These are phyloP conservation scores for Lanistes nyassanus DNA, from an alignment of 1,140 invertebrate species.

Conservation along the genomic window DNA sequence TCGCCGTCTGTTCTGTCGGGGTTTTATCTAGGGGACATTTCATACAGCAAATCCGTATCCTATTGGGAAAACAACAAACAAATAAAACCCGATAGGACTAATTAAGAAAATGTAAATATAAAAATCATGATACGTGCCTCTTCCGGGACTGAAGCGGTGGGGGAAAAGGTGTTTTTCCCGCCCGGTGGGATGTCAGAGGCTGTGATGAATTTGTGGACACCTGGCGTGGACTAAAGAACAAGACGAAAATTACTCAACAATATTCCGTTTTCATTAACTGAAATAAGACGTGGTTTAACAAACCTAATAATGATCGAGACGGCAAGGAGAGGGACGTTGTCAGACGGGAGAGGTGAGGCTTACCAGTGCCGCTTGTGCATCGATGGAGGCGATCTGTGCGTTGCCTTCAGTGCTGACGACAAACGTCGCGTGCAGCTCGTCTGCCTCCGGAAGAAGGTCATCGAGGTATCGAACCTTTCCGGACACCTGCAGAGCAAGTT, in stretches of 20 bases:
- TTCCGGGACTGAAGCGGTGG: constrained; percentile 17
- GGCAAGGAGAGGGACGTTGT: background rate
- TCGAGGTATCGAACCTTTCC: constrained; percentile 67
- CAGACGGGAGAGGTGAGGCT: background rate
- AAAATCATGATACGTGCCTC: constrained; percentile 42
- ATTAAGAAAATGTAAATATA: too few species aligned
- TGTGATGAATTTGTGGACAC: constrained; percentile 64
- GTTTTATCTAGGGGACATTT: too few species aligned
- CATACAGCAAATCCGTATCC: background rate
- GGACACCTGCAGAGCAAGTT: constrained; percentile 27
- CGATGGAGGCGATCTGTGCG: constrained; percentile 41
- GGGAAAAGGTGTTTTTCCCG: constrained; percentile 51
- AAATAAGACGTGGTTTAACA: background rate
- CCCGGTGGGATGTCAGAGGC: constrained; percentile 65
- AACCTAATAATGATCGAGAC: background rate
- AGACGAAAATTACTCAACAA: background rate
- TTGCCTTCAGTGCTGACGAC: constrained; percentile 61
- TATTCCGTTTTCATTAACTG: background rate
- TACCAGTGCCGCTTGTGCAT: constrained; percentile 38
- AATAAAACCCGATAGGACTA: background rate
- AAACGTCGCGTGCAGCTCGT: constrained; percentile 65
- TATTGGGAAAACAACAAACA: background rate
- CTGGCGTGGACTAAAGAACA: constrained; percentile 48
- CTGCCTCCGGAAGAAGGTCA: constrained; percentile 58
- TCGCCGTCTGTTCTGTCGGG: too few species aligned